Conservation (phyloP, 2,113 vertebrate genomes). For the Gasterosteus nipponicus region DNA sequence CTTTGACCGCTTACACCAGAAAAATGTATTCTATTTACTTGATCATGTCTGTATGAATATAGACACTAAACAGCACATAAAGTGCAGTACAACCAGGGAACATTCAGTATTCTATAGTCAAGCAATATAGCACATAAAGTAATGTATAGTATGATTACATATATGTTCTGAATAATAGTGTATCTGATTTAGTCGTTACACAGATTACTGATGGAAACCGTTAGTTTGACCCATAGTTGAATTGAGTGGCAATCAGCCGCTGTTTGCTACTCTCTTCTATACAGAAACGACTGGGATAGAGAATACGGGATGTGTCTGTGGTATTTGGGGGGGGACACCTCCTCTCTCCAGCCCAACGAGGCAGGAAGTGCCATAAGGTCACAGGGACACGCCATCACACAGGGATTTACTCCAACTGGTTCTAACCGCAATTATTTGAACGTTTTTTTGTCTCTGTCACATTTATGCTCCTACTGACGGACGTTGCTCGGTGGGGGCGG, state of each 20-base stretch:
- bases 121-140: neutral
- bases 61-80: neutral
- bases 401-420: slow-evolving; percentile 71
- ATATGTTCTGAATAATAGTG: neutral
- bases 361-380: slow-evolving; percentile 75
- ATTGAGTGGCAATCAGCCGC: neutral
- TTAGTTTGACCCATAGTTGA: neutral
- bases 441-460: slow-evolving; percentile 39
- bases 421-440: slow-evolving; percentile 57
- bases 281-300: slow-evolving; percentile 62
- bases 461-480: neutral
- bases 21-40: neutral
- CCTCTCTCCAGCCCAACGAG: slow-evolving; percentile 37
- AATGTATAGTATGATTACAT: neutral
- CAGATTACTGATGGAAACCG: neutral
- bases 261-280: slow-evolving; percentile 8
- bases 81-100: neutral
- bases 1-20: neutral
- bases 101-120: neutral
- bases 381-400: slow-evolving; percentile 52
- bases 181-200: neutral
- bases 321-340: slow-evolving; percentile 25
- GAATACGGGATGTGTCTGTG: slow-evolving; percentile 44
- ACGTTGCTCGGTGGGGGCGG: neutral
- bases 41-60: neutral